A percentile compares a stretch with the other conserved stretches of the same genome.
These are phyloP conservation scores for Caenorhabditis sp. DNA, from an alignment of 2,888 invertebrate species.

Conservation along the genomic window DNA sequence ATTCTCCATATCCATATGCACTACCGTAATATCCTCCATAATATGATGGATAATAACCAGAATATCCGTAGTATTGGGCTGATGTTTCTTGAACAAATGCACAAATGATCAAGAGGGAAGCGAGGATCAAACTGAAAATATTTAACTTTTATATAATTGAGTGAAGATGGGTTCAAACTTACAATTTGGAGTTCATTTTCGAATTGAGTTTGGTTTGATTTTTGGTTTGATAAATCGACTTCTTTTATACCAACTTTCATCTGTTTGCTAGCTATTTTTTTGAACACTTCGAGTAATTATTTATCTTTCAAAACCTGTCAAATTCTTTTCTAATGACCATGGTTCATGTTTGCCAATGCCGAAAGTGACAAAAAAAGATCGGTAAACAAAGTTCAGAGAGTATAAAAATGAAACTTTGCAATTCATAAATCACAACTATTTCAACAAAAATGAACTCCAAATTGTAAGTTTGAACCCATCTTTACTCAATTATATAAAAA, in stretches of 20 bases:
- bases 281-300: too few relatives aligned
- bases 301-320: too few relatives aligned
- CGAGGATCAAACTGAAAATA: conserved; percentile 1
- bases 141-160: neutral
- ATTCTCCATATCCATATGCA: neutral
- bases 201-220: neutral
- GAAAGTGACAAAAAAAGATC: too few relatives aligned
- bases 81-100: conserved; percentile 2
- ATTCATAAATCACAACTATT: too few relatives aligned
- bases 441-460: conserved; percentile 23
- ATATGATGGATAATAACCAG: neutral
- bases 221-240: too few relatives aligned
- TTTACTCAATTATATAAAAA: neutral
- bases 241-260: too few relatives aligned
- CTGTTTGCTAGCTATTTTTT: too few relatives aligned
- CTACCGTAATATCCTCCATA: neutral
- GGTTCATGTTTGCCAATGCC: too few relatives aligned
- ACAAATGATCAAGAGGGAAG: neutral
- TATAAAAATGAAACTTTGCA: too few relatives aligned
- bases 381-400: too few relatives aligned
- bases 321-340: too few relatives aligned
- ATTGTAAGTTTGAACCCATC: conserved; percentile 17
- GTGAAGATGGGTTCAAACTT: neutral
- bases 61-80: neutral
- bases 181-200: neutral